Conservation (phyloP, 2,888 invertebrate species). For the Apomyelois bistriatella region DNA sequence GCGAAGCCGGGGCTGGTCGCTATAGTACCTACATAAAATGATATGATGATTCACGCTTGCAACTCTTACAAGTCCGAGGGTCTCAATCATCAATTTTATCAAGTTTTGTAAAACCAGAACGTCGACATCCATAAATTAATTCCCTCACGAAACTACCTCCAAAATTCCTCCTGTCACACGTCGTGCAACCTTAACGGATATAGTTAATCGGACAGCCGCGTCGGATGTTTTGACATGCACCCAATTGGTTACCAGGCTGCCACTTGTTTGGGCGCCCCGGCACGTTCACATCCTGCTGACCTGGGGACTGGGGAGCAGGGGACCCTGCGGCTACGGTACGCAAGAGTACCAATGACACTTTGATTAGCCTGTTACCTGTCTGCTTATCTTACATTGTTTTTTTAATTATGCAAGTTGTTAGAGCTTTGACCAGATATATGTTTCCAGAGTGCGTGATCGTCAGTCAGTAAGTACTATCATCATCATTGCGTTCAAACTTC, state of each 20-base stretch:
- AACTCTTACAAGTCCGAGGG: too few relatives aligned
- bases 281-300: conserved; percentile 59
- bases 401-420: too few relatives aligned
- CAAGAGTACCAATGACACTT: conserved; percentile 8
- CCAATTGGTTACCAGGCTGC: conserved; percentile 65
- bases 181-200: conserved; percentile 48
- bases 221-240: conserved; percentile 73
- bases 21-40: not conserved
- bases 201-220: conserved; percentile 62
- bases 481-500: too few relatives aligned
- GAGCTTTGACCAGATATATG: too few relatives aligned
- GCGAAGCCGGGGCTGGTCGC: too few relatives aligned
- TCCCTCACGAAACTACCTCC: not conserved
- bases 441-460: too few relatives aligned
- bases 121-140: not conserved
- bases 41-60: too few relatives aligned
- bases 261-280: conserved; percentile 46
- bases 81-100: too few relatives aligned
- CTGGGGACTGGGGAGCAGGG: conserved; percentile 6
- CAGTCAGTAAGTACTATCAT: too few relatives aligned
- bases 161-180: conserved; percentile 16
- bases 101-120: too few relatives aligned
- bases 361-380: not conserved
- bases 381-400: not conserved
- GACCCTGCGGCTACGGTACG: not conserved